These are phyloP conservation scores for Gracilinanus agilis DNA, from an alignment of 2,113 vertebrate species.

Conservation along the genomic window DNA sequence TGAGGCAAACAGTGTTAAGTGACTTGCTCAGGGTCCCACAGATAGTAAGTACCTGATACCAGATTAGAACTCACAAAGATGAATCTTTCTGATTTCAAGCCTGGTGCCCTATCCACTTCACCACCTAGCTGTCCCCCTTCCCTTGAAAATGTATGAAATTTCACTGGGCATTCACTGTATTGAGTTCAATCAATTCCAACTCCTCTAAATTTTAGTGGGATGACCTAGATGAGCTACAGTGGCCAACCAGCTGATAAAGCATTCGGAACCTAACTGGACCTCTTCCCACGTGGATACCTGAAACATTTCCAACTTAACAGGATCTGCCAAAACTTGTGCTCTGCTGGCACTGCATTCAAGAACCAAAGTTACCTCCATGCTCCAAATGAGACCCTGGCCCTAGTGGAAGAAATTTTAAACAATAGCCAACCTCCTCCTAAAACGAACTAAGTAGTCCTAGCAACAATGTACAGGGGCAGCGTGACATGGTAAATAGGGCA, in stretches of 20 bases:
- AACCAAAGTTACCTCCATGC: not conserved
- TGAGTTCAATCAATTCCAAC: not conserved
- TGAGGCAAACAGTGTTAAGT: too few species aligned
- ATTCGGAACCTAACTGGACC: not conserved
- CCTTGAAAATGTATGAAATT: not conserved
- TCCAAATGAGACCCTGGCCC: not conserved
- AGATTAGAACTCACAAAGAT: too few species aligned
- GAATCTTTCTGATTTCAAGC: too few species aligned
- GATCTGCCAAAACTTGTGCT: not conserved
- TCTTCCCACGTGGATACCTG: not conserved
- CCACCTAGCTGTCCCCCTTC: not conserved
- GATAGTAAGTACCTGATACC: too few species aligned
- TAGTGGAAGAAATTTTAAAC: not conserved
- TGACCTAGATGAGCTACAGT: not conserved
- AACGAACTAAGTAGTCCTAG: not conserved
- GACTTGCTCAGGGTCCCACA: too few species aligned
- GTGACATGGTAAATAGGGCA: not conserved
- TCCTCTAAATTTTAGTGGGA: not conserved
- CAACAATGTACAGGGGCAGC: not conserved
- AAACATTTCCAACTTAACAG: not conserved
- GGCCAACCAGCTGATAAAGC: not conserved
- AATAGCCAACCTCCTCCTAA: not conserved
- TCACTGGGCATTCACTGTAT: not conserved
- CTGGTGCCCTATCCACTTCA: too few species aligned
- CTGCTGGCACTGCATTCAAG: not conserved